A percentile compares a stretch with the other conserved stretches of the same genome.
These are phyloP conservation scores for Neuroterus valhalla DNA, from an alignment of 1,140 invertebrate genomes.

Conservation along the genomic window DNA sequence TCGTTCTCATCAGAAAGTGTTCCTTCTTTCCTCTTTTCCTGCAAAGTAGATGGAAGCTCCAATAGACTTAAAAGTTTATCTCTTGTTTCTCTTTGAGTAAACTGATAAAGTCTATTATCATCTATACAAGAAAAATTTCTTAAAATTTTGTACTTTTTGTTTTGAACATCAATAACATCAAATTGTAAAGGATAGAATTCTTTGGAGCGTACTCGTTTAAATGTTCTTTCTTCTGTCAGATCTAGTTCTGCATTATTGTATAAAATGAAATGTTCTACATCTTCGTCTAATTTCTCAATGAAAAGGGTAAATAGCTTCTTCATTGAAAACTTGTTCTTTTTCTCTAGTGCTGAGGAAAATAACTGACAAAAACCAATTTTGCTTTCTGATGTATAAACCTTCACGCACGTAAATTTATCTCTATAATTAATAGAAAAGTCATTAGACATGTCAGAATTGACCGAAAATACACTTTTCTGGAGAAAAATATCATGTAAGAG, in stretches of 20 bases:
- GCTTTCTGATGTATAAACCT: too few species aligned
- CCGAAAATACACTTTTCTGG: conserved; percentile 43
- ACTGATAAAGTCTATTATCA: conserved; percentile 46
- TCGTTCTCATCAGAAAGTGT: too few species aligned
- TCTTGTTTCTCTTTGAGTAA: conserved; percentile 33
- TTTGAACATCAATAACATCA: conserved; percentile 43
- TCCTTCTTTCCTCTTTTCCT: too few species aligned
- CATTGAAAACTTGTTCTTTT: conserved; percentile 12
- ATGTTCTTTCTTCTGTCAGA: conserved; percentile 9
- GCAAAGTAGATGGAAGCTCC: too few species aligned
- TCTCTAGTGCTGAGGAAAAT: conserved; percentile 33
- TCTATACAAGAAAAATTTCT: conserved; percentile 44
- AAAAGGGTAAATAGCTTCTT: conserved; percentile 33
- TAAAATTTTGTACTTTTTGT: conserved; percentile 46
- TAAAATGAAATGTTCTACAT: conserved; percentile 12
- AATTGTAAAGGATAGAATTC: conserved; percentile 39
- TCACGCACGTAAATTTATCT: too few species aligned
- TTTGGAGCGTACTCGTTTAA: conserved; percentile 22
- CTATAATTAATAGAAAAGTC: conserved; percentile 37
- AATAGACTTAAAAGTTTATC: conserved; percentile 30
- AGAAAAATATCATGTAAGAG: conserved; percentile 48
- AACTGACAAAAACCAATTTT: conserved; percentile 44
- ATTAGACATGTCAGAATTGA: conserved; percentile 41
- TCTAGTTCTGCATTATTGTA: conserved; percentile 20
- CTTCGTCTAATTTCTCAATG: conserved; percentile 9